Evolutionary conservation across 2,113 vertebrate genomes (phyloP), one percentile per base, ranked within the genome.

Genomic region (Sylvilagus bachmani): DNA sequence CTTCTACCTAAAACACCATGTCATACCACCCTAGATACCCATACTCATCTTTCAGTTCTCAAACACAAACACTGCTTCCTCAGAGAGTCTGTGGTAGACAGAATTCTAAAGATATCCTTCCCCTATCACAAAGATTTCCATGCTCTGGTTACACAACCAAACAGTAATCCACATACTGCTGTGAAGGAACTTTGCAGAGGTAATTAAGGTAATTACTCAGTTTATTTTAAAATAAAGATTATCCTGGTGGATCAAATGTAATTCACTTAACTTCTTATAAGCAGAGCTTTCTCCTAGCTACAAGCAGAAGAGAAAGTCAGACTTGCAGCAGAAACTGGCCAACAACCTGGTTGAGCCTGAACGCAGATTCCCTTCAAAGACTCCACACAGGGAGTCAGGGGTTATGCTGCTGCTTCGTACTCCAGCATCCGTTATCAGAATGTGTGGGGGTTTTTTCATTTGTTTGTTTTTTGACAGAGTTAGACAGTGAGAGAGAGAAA

Each of bases 141-240:
- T 24, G 27, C 31, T 84, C 55, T 51, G 8, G 12, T 75, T 93
- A 78, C 61, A 88, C 5, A 90, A 55, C 62, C 36, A 95, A 80
- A 94, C 14, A 93, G 25, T 79, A 79, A 92, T 78, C 31, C 71
- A 95, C 7, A 58, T n/a, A 94, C 27, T 92, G 38, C 51, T 89
- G 9, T 75, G 33, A 83, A 96, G 31, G 19, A 3, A 84, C 36
- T 88, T 75, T 80, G 11, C 53, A 86, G 51, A 90, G 69, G 12
- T 73, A 90, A 91, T 89, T 91, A 90, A 74, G 49, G 22, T 89
- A 70, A 89, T 31, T 83, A 94, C 33, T 92, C 81, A 31, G 44
- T 49, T 53, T 64, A 92, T 91, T 89, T 86, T 89, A 93, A 94
- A 17, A 82, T 71, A 92, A 62, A 83, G 49, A 85, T 95, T 90